Evolutionary conservation across 2,113 vertebrate species (phyloP).

Genomic region (Struthidea cinerea): DNA sequence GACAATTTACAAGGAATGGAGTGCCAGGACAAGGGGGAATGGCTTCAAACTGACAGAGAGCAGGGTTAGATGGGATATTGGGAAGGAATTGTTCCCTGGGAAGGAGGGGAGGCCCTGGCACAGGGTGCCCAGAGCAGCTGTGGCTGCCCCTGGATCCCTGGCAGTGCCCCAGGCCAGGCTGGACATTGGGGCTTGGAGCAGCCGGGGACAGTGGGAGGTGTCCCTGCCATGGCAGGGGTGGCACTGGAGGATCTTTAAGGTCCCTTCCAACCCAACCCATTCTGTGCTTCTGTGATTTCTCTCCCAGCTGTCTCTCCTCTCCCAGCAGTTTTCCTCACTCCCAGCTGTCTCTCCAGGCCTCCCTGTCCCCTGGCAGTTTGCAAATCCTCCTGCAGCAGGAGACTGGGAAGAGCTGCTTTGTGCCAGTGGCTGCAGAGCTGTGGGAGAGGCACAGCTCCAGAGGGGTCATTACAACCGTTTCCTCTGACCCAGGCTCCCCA

Average conservation of each 20-base stretch:
- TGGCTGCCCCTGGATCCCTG: background rate
- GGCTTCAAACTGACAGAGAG: fast-evolving
- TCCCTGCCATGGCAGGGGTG: background rate
- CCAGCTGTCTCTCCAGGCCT: background rate
- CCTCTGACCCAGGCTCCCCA: background rate
- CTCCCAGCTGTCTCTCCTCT: background rate
- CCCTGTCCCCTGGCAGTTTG: background rate
- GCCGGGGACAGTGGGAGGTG: background rate
- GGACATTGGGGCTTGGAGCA: background rate
- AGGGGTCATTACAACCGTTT: background rate
- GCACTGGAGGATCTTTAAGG: fast-evolving
- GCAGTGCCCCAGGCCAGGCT: background rate
- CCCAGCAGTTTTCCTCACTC: background rate
- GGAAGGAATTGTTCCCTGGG: fast-evolving
- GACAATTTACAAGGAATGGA: fast-evolving
- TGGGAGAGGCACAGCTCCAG: background rate
- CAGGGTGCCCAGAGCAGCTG: background rate
- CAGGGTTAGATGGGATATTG: fast-evolving
- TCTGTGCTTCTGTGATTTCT: background rate
- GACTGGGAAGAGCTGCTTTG: background rate
- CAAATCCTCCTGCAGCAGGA: background rate
- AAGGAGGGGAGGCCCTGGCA: background rate
- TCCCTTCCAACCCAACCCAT: background rate
- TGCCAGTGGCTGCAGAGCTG: background rate
- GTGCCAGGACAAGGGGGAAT: fast-evolving